Percentiles rank a stretch among this genome's conserved stretches.
Evolutionary conservation across 2,888 invertebrate species (phyloP).

Genomic region (Chalcosyrphus nemorum): DNA sequence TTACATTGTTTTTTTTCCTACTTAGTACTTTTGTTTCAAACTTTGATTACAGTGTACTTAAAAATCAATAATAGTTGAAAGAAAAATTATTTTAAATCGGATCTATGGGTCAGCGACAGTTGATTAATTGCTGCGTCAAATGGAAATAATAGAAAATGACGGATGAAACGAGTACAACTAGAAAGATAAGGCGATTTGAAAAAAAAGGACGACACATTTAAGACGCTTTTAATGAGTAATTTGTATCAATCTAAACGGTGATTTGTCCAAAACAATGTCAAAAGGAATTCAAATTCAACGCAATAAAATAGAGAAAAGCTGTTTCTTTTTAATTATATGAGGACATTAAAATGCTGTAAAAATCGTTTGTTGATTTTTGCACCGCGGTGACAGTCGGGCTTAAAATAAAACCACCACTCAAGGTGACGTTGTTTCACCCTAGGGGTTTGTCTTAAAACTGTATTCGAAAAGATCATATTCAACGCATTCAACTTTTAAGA

Average conservation of each 20-base stretch:
- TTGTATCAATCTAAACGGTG: neutral
- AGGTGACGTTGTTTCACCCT: no score
- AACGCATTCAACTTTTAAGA: no score
- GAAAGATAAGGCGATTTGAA: neutral
- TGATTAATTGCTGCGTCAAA: slow-evolving; percentile 44
- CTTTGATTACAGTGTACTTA: neutral
- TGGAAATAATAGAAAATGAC: neutral
- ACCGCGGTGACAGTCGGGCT: neutral
- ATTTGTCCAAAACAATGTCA: neutral
- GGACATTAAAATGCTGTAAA: slow-evolving; percentile 6
- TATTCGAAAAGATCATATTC: no score
- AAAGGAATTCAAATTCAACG: neutral
- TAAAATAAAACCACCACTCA: no score
- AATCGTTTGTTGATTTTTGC: neutral
- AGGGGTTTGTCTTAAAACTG: no score
- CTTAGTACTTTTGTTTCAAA: no score
- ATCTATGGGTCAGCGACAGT: slow-evolving; percentile 42
- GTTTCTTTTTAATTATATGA: neutral
- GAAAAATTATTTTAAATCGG: slow-evolving; percentile 36
- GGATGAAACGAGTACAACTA: slow-evolving; percentile 14
- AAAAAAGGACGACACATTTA: neutral
- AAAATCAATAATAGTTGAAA: slow-evolving; percentile 1
- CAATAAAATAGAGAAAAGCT: neutral
- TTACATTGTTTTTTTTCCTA: slow-evolving; percentile 8
- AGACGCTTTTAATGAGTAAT: neutral